Conservation (phyloP, 2,797 vertebrate species). For the Pygocentrus nattereri region DNA sequence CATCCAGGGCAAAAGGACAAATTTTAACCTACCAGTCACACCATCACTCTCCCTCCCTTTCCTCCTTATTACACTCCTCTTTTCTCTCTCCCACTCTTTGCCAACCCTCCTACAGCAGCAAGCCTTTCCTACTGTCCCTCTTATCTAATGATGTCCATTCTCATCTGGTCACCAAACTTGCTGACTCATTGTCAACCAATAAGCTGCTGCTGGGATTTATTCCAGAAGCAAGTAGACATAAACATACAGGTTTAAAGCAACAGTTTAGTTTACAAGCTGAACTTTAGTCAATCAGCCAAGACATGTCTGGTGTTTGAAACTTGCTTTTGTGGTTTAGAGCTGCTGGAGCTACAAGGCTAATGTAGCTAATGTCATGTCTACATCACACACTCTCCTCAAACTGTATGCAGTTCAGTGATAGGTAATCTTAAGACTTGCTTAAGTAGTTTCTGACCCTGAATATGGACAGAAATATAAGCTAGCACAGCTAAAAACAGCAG, state of each 20-base stretch:
- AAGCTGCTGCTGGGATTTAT: not conserved
- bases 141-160: slow-evolving; percentile 20
- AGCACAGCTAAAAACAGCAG: no score
- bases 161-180: slow-evolving; percentile 24
- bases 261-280: not conserved
- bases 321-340: no score
- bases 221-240: not conserved
- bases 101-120: slow-evolving; percentile 20
- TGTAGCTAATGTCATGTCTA: no score
- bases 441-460: no score
- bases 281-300: not conserved
- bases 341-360: no score
- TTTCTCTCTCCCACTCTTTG: not conserved
- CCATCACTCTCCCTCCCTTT: slow-evolving; percentile 28
- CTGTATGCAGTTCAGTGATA: no score
- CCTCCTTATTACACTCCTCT: slow-evolving; percentile 21
- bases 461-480: no score
- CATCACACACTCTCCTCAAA: no score
- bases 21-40: slow-evolving; percentile 14
- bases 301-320: no score
- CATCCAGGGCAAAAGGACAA: slow-evolving; percentile 12
- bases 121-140: not conserved
- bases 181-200: slow-evolving; percentile 11
- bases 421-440: no score
- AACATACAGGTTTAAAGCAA: not conserved